Evolutionary conservation across 2,113 vertebrate species (phyloP).

Genomic region (Burhinus bistriatus): DNA sequence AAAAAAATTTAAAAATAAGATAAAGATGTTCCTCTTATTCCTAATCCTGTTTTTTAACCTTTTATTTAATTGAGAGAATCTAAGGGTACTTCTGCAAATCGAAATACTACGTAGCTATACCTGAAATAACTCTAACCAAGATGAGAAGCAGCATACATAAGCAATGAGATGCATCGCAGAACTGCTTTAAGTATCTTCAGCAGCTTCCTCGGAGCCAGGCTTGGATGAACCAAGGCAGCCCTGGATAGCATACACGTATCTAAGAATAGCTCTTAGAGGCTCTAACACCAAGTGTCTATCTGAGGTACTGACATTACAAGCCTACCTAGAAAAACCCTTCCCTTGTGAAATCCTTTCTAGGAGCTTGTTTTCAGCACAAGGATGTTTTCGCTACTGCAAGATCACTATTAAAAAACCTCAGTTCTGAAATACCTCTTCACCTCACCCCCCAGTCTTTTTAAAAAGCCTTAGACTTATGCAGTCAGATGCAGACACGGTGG

Average conservation of each 20-base stretch:
- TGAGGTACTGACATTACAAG: not conserved
- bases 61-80: not conserved
- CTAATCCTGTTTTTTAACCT: not conserved
- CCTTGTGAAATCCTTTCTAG: not conserved
- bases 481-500: not conserved
- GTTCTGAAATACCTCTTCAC: not conserved
- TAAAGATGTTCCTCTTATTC: not conserved
- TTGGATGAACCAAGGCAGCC: not conserved
- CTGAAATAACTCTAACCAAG: not conserved
- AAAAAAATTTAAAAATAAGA: not conserved
- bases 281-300: not conserved
- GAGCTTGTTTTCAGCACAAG: not conserved
- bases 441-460: fast-evolving
- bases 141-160: not conserved
- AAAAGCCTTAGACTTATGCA: not conserved
- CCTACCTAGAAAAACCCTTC: not conserved
- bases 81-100: not conserved
- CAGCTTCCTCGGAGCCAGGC: not conserved
- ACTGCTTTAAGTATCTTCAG: not conserved
- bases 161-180: not conserved
- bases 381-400: not conserved
- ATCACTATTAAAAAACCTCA: not conserved
- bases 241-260: not conserved
- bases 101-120: not conserved
- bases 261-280: fast-evolving